These are phyloP conservation scores for Synanthedon andrenaeformis DNA, from an alignment of 2,888 invertebrate species.

Conservation along the genomic window DNA sequence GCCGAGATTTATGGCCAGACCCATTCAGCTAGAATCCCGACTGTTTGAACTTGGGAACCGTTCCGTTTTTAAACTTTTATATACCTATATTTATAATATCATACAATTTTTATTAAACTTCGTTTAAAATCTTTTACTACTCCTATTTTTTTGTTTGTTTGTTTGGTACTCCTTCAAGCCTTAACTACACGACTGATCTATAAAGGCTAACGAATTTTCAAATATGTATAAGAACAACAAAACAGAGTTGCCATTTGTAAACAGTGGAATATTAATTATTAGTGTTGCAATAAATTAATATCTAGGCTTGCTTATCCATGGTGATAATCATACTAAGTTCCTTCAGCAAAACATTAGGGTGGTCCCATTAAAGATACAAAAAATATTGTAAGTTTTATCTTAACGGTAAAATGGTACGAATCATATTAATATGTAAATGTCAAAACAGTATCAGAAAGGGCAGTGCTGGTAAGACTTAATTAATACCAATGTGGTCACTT, in stretches of 20 bases:
- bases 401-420: conserved; percentile 22
- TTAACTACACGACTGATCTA: too few relatives aligned
- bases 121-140: neutral
- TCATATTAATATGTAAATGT: conserved; percentile 46
- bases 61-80: conserved; percentile 23
- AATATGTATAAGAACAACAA: too few relatives aligned
- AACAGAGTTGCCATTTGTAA: too few relatives aligned
- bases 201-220: too few relatives aligned
- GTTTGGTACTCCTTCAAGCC: too few relatives aligned
- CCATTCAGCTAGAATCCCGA: conserved; percentile 53
- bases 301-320: too few relatives aligned
- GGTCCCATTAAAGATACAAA: conserved; percentile 4
- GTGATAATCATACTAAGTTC: too few relatives aligned
- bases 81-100: neutral
- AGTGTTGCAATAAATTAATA: too few relatives aligned
- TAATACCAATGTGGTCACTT: conserved; percentile 10
- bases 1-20: conserved; percentile 59
- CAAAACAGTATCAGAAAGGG: conserved; percentile 46
- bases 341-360: neutral
- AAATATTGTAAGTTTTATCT: conserved; percentile 16
- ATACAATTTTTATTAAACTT: too few relatives aligned
- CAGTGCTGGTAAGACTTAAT: conserved; percentile 36
- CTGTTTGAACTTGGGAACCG: conserved; percentile 41
- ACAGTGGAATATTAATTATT: too few relatives aligned
- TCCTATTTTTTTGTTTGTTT: too few relatives aligned